These are phyloP conservation scores for Halcyon smyrnensis DNA, from an alignment of 2,797 vertebrate species.

Conservation along the genomic window DNA sequence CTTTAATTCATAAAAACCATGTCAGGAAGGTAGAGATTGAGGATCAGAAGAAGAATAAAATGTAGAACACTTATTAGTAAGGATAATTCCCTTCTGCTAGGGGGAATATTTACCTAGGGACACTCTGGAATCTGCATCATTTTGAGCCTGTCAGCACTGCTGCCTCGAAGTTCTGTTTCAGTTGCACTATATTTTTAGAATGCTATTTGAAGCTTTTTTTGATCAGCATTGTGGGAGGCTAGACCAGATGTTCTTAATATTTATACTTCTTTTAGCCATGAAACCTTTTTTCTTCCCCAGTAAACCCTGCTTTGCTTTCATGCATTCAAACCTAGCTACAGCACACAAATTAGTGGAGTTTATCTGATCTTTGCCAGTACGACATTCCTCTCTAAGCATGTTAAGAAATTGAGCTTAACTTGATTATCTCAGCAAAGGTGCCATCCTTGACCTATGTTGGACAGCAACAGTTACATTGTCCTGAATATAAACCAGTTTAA, in stretches of 20 bases:
- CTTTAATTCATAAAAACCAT: neutral
- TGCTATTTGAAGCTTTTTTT: conserved; percentile 23
- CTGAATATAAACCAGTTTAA: neutral
- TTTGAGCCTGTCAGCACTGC: neutral
- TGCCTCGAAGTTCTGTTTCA: conserved; percentile 3
- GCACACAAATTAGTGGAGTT: neutral
- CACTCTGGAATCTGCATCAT: neutral
- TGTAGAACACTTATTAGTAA: neutral
- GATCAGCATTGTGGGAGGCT: neutral
- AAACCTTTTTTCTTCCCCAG: neutral
- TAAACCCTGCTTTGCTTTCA: neutral
- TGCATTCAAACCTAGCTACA: neutral
- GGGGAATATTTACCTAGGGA: neutral
- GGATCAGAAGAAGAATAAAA: neutral
- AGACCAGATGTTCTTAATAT: conserved; percentile 46
- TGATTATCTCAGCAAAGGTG: neutral
- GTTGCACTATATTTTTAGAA: conserved; percentile 19
- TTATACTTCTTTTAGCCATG: neutral
- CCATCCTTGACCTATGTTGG: neutral
- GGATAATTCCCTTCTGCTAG: neutral
- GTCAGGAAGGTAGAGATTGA: neutral
- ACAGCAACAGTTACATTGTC: neutral
- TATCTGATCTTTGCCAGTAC: neutral
- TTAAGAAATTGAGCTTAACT: neutral
- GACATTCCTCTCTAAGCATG: neutral